A percentile compares a stretch with the other conserved stretches of the same genome.
phyloP scores from a whole-genome alignment of 2,113 vertebrate species.

The Canis aureus region DNA sequence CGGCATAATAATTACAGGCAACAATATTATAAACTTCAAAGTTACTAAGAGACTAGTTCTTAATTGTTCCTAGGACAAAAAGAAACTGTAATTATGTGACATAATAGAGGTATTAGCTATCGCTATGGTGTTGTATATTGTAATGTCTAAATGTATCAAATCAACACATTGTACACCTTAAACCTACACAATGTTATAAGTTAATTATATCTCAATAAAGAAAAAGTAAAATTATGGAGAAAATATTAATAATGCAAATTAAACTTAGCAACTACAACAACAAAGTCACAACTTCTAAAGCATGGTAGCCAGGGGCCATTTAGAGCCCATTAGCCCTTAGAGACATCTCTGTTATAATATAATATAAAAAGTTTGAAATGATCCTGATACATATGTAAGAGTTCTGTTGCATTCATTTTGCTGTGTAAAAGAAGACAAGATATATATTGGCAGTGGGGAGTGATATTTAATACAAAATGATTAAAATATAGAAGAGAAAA shows the following conservation, averaged over 20 bases:
- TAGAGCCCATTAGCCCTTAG: neutral
- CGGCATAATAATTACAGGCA: neutral
- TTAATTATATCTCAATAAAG: neutral
- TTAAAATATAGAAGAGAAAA: conserved; percentile 13
- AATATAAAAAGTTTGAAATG: neutral
- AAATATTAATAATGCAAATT: conserved; percentile 1
- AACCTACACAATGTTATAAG: neutral
- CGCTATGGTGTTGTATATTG: neutral
- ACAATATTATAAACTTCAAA: neutral
- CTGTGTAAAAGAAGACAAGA: conserved; percentile 20
- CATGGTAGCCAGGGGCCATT: neutral
- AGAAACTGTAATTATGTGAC: neutral
- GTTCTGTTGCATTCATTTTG: neutral
- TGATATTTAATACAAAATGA: neutral
- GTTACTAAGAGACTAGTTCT: neutral
- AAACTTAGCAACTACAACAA: neutral
- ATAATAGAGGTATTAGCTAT: neutral
- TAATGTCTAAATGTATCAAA: neutral
- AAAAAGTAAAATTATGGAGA: neutral
- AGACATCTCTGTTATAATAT: neutral
- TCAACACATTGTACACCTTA: neutral
- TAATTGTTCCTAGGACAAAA: conserved; percentile 8
- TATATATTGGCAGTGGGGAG: neutral
- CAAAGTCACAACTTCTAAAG: neutral
- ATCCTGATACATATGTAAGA: neutral